Evolutionary conservation across 2,797 vertebrate genomes (phyloP), one percentile per base, ranked within the genome.

Genomic region (Notolabrus celidotus): DNA sequence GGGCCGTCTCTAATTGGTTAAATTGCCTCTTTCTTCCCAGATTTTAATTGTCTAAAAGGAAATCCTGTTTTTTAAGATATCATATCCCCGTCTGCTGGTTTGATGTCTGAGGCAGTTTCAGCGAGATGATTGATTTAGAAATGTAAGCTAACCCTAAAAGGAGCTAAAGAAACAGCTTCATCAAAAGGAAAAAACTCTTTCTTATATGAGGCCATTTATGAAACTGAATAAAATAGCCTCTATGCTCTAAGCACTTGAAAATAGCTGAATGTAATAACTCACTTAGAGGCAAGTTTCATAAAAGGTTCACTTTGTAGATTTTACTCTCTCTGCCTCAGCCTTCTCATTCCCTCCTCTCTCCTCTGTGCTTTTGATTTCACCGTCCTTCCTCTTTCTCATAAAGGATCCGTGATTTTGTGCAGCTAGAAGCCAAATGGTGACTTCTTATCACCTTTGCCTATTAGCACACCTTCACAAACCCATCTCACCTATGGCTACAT

Each of bases 1-100:
- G 36, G 72, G 74, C 56, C 23, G 7, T 42, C 4, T 12, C 42
- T 74, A 71, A 82, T 74, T 76, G 67, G 79, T 64, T 14, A 49
- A 69, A 43, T 62, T 77, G 29, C 58, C 20, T 17, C 10, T 71
- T 77, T 58, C 52, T 73, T 67, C 67, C 56, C 23, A 61, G 20
- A 36, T 73, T 78, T 67, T 53, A 74, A 80, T 41, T n/a, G n/a
- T n/a, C n/a, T n/a, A n/a, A n/a, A 45, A 77, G 74, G 60, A 75
- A 55, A 38, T 36, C 68, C 65, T 23, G 54, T 39, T 10, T 15
- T 25, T 49, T 19, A 39, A 75, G 58, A 83, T 62, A 51, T 52
- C 60, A 38, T 47, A 77, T 77, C 77, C n/a, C 73, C 27, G 62
- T 67, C 29, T 33, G 46, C 61, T 56, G 33, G 46, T 78, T 64